phyloP scores from a whole-genome alignment of 2,888 invertebrate genomes.

The Drepana falcataria region DNA sequence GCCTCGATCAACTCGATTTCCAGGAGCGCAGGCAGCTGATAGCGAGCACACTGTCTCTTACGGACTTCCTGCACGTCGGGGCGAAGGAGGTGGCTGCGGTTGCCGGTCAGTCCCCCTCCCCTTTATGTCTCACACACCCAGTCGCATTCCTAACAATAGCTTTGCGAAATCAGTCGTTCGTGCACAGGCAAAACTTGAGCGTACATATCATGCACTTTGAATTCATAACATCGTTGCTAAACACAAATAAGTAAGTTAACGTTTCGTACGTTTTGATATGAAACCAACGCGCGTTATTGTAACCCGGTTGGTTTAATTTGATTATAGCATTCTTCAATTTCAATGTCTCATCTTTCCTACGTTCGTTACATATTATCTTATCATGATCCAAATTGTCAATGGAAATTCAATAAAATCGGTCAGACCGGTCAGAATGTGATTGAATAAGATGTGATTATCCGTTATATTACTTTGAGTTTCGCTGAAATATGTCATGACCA shows the following conservation, averaged over 20 bases:
- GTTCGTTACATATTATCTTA: too few relatives aligned
- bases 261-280: not conserved
- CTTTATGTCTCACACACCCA: slow-evolving; percentile 36
- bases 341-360: too few relatives aligned
- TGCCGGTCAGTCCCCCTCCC: slow-evolving; percentile 62
- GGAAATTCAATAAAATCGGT: too few relatives aligned
- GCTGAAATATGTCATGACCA: slow-evolving; percentile 6
- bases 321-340: too few relatives aligned
- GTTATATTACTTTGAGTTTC: not conserved
- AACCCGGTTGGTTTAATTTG: not conserved
- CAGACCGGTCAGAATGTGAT: too few relatives aligned
- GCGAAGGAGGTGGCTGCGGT: slow-evolving; percentile 78
- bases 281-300: not conserved
- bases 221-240: slow-evolving; percentile 3
- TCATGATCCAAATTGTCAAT: too few relatives aligned
- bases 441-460: not conserved
- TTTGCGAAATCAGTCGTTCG: slow-evolving; percentile 54
- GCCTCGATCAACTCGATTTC: slow-evolving; percentile 93
- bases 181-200: slow-evolving; percentile 26
- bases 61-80: slow-evolving; percentile 89
- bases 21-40: slow-evolving; percentile 94
- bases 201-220: slow-evolving; percentile 5
- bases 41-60: slow-evolving; percentile 91
- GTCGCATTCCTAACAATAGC: slow-evolving; percentile 60
- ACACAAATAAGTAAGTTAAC: not conserved